Conservation (phyloP, 2,113 vertebrate genomes). For the Oreocharis arfaki region DNA sequence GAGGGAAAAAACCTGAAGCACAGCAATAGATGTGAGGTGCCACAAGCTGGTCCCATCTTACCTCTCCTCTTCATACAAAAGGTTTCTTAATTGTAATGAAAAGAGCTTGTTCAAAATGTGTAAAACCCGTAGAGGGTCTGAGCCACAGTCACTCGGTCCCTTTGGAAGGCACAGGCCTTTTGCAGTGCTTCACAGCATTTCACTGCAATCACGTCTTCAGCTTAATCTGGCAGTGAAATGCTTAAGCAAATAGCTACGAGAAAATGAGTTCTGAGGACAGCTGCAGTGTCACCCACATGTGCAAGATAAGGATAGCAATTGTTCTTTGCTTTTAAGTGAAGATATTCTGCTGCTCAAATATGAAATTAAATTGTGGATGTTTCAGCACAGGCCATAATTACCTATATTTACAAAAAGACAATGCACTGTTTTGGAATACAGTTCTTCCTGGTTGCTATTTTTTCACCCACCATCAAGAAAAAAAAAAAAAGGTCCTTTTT, state of each 20-base stretch:
- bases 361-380: not conserved
- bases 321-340: not conserved
- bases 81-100: not conserved
- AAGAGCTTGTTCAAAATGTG: not conserved
- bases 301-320: slow-evolving; percentile 5
- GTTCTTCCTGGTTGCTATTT: not conserved
- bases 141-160: not conserved
- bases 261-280: slow-evolving; percentile 3
- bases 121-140: not conserved
- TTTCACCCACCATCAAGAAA: not conserved
- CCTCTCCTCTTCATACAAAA: not conserved
- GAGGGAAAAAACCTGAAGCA: not conserved
- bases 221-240: slow-evolving; percentile 12
- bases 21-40: not conserved
- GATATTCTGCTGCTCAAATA: not conserved
- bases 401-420: not conserved
- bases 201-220: not conserved
- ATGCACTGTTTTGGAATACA: not conserved
- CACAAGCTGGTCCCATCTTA: not conserved
- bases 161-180: not conserved
- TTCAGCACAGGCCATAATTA: not conserved
- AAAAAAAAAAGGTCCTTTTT: not conserved
- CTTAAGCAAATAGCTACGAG: slow-evolving; percentile 25
- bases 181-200: not conserved
- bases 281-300: not conserved